Base-by-base conservation (phyloP, 2,113 vertebrate species). In the Cairina moschata region DNA sequence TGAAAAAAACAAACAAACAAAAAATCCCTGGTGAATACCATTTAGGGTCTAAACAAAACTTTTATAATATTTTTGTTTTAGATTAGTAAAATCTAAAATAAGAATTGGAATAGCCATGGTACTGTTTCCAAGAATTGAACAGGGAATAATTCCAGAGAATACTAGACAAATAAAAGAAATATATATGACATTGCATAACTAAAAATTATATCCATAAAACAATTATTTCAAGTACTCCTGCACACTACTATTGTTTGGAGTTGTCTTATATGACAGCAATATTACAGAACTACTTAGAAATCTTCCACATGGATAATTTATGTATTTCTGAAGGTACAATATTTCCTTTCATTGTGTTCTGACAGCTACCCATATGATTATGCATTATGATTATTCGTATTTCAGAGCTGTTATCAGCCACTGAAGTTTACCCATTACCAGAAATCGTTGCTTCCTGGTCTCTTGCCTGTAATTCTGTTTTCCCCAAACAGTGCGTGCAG, bases 331-430 rank as follows among this genome's bases (percentile, higher is more conserved):
- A 86, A 96, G 68, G 73, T 73, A 60, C 38, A 32, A 25, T 90
- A 77, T 89, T 93, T 95, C 74, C 74, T 97, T 95, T 74, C 46
- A 91, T 94, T 95, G 75, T 96, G 66, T 89, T 96, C 77, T 95
- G 91, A 93, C 68, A 95, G 42, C 40, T 56, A 88, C 77, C 20
- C 31, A 31, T 94, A 74, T 92, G 90, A 96, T 89, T 85, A 93
- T 86, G 9, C 34, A 82, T 94, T 90, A 80, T 34, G 75, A 95
- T 93, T 91, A 83, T 86, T 81, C 60, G 59, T 68, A 91, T 88
- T 78, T 92, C 69, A 89, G 66, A 94, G 36, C 36, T 73, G 23
- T 95, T 96, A 89, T 95, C 87, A 91, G 42, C 68, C 23, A 85
- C 66, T 88, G 79, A 40, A 87, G 44, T 95, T 82, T 91, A 85